Evolutionary conservation across 2,888 invertebrate species (phyloP), one percentile per base, ranked within the genome.

Genomic region (Podotricha telesiphe): DNA sequence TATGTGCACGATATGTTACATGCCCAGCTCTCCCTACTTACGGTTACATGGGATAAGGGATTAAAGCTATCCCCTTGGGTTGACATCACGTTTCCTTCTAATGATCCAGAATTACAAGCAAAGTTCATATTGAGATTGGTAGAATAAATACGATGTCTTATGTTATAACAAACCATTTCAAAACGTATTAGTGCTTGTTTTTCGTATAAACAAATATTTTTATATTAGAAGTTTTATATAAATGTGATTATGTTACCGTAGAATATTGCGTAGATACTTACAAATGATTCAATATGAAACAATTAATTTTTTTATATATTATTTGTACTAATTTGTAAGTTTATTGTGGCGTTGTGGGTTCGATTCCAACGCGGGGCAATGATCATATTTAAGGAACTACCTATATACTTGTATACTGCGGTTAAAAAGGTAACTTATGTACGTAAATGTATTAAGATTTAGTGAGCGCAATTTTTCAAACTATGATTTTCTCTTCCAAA

Each of bases 11-110:
- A 42, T 13, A 42, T 42, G 42, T 11, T 55, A 37, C 28, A 59
- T 34, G 34, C 1, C 34, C 48, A 34, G 62, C 62, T 53, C 53
- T 61, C 45, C 50, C 51, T 53, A 55, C 53, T 55, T 34, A 55
- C n/a, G 53, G 53, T 34, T 34, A 42, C 40, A 51, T 19, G 59
- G 40, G 34, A 61, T 53, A 17, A 51, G 19, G 42, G 59, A 45
- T 51, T 58, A 67, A 53, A 53, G 51, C 22, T 50, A 40, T 51
- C 50, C 40, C 42, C 28, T n/a, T 19, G 50, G 50, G 51, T 61
- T 59, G 50, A 51, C 51, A 34, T 51, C 50, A 28, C 42, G 42
- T 47, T 58, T 53, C 59, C 59, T 42, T 19, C 28, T 15, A 19
- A 45, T 45, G 59, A 20, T 20, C 48, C 51, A 8, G 40, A 59